Evolutionary conservation across 2,888 invertebrate species (phyloP).

Genomic region (Morpho achilles): DNA sequence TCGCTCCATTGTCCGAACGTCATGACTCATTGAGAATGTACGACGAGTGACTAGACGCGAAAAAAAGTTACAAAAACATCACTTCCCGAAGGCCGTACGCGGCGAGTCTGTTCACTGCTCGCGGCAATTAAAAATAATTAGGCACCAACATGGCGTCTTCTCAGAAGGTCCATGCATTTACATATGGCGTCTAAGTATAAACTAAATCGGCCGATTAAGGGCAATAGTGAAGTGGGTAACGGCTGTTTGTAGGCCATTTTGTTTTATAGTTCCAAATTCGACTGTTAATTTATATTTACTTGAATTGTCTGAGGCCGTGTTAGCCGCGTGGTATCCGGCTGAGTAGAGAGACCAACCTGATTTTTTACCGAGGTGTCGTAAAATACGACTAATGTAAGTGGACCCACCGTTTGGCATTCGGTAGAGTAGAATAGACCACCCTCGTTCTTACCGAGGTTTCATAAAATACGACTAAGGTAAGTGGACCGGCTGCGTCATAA

Average conservation of each 20-base stretch:
- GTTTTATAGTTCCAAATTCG: neutral
- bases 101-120: conserved; percentile 46
- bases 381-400: too few species aligned
- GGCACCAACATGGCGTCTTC: conserved; percentile 71
- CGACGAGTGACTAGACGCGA: conserved; percentile 72
- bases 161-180: conserved; percentile 75
- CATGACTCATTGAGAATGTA: conserved; percentile 40
- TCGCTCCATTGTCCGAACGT: neutral
- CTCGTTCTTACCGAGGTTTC: too few species aligned
- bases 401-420: too few species aligned
- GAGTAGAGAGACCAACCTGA: too few species aligned
- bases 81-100: conserved; percentile 69
- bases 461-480: too few species aligned
- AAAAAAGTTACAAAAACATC: conserved; percentile 61
- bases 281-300: too few species aligned
- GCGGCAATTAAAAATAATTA: conserved; percentile 80
- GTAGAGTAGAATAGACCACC: too few species aligned
- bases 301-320: too few species aligned
- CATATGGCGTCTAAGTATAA: conserved; percentile 66
- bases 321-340: too few species aligned
- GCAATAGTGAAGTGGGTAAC: conserved; percentile 75
- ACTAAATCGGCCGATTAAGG: conserved; percentile 70
- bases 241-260: conserved; percentile 25
- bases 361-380: too few species aligned
- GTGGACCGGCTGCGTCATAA: too few species aligned